These are phyloP conservation scores for Molorchus minor DNA, from an alignment of 2,888 invertebrate genomes.

Conservation along the genomic window DNA sequence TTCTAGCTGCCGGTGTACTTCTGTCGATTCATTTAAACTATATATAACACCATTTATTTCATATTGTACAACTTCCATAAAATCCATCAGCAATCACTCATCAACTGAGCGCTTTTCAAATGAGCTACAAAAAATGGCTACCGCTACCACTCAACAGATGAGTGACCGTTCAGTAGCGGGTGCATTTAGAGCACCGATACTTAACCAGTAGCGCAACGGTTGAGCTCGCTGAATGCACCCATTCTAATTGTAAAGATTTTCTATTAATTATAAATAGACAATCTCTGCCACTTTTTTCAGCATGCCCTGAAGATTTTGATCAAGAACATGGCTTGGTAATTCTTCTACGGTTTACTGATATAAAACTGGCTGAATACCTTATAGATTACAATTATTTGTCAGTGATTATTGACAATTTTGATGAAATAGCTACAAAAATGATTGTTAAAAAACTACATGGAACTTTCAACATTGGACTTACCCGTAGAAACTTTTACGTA, in stretches of 20 bases:
- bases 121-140: no score
- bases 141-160: no score
- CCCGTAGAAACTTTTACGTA: slow-evolving; percentile 55
- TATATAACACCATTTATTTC: no score
- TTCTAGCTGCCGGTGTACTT: no score
- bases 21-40: no score
- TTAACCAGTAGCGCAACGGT: no score
- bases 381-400: slow-evolving; percentile 46
- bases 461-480: slow-evolving; percentile 55
- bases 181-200: no score
- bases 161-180: no score
- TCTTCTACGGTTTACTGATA: slow-evolving; percentile 45
- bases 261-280: not conserved
- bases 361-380: slow-evolving; percentile 48
- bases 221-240: no score
- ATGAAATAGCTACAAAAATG: slow-evolving; percentile 51
- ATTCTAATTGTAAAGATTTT: not conserved
- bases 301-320: slow-evolving; percentile 37
- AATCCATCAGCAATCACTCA: no score
- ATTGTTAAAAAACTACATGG: slow-evolving; percentile 48
- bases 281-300: slow-evolving; percentile 9
- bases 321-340: slow-evolving; percentile 38
- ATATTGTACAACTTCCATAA: no score
- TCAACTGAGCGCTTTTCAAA: no score
- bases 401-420: slow-evolving; percentile 53